Evolutionary conservation across 1,140 invertebrate species (phyloP), one percentile per base, ranked within the genome.

Genomic region (Pseudomyrmex gracilis): DNA sequence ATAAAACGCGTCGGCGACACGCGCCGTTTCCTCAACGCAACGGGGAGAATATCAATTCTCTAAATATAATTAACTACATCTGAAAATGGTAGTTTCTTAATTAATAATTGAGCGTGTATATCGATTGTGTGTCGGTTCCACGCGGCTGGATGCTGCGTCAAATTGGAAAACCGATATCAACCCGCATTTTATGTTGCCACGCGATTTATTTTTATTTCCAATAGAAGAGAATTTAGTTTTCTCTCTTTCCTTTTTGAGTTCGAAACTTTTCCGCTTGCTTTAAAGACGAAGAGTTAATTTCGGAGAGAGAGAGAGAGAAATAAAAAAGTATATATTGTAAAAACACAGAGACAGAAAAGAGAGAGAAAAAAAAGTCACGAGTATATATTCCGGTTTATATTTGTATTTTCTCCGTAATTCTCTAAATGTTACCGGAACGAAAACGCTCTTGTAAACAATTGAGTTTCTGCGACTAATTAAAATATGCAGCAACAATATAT

Each of bases 101-200:
- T 80, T 80, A 80, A 80, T 80, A 71, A 80, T 80, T 80, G 76
- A 57, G 47, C 20, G 20, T 68, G 51, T 64, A 20, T 47, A 80
- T 80, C 66, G 76, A 77, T 77, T 58, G 34, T 34, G 34, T 34
- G 76, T 53, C 76, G 53, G 43, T 22, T 78, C 22, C 22, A 13
- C 22, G 76, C 43, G 43, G 17, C 15, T 80, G 66, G 53, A 60
- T 71, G 76, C 66, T 80, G 53, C 64, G 55, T 47, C 17, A 71
- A 80, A 80, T 80, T 80, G 71, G 76, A 80, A 80, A 80, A 71
- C 66, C 76, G 66, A 80, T 80, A 80, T 0, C 55, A 66, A 80
- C 76, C 76, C 71, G 76, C 66, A 80, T 71, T 80, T 80, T 58
- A 80, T 80, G 66, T 80, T 70, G 64, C 20, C 24, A 45, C 20